Conservation (phyloP, 2,888 invertebrate genomes). For the Orthonychiurus folsomi region DNA sequence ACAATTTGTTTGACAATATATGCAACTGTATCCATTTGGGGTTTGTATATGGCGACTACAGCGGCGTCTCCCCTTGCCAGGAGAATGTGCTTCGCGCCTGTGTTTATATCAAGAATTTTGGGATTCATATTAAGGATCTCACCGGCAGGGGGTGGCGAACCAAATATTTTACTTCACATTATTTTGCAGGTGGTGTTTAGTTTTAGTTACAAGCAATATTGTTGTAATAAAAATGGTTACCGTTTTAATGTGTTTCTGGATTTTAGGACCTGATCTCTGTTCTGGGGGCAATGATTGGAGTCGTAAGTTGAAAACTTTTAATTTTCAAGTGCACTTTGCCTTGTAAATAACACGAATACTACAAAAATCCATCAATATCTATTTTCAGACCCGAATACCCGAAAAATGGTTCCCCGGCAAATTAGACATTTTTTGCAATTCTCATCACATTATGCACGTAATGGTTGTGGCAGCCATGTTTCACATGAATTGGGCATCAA, state of each 20-base stretch:
- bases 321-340: too few species aligned
- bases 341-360: too few species aligned
- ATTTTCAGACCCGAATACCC: constrained; percentile 59
- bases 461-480: constrained; percentile 77
- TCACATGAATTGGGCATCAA: constrained; percentile 63
- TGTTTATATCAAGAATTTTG: constrained; percentile 70
- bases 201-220: too few species aligned
- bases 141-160: constrained; percentile 66
- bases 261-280: constrained; percentile 76
- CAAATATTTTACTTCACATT: constrained; percentile 66
- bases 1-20: constrained; percentile 63
- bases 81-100: constrained; percentile 73
- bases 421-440: constrained; percentile 74
- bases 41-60: constrained; percentile 61
- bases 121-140: constrained; percentile 63
- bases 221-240: too few species aligned
- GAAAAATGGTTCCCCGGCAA: constrained; percentile 82
- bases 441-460: constrained; percentile 88
- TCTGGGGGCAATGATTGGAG: constrained; percentile 54
- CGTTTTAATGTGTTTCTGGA: too few species aligned
- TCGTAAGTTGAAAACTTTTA: neutral
- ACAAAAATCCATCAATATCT: too few species aligned
- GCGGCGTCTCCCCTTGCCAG: constrained; percentile 82
- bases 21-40: constrained; percentile 67
- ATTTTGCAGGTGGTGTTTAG: too few species aligned